Base-by-base conservation (phyloP, 1,140 invertebrate species). In the Magallana ariakensis region DNA sequence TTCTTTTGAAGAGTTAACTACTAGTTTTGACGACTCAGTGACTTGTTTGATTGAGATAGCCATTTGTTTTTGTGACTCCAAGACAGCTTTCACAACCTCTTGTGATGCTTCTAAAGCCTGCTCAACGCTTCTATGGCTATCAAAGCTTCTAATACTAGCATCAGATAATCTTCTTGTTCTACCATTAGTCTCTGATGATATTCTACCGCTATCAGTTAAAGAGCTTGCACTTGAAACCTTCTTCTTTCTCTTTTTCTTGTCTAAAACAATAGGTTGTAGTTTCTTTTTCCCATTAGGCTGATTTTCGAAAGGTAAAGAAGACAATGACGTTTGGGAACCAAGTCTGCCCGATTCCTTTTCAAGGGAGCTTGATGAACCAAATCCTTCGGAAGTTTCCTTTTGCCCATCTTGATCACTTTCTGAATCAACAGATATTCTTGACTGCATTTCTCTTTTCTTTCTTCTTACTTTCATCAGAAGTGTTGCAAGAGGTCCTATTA, bases 381-480 rank as follows among this genome's bases (percentile, higher is more conserved):
- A 54, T 10, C 80, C 54, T 11, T 82, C 80, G n/a, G 80, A 54
- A 9, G 80, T 53, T 13, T 82, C 54, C 8, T 16, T 53, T 13
- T 80, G 16, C n/a, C 2, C 83, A 62, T 60, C 83, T 53, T 33
- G 56, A 4, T 62, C 58, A 46, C 56, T 62, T 62, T 60, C 83
- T 8, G 80, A 82, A 56, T 54, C 46, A 55, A 84, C 11, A 16
- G 83, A 46, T 16, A 58, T 56, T 33, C 55, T 33, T 6, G 83
- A 84, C 54, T 62, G 58, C 58, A 56, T 46, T 46, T 84, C 58
- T 87, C 86, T 87, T 85, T 87, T 85, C 58, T 87, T 87, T 85
- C 81, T 88, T 82, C 85, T 85, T 56, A 87, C 88, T 84, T 87
- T 91, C 56, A 87, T 85, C 15, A 89, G 60, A n/a, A 89, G 56